phyloP scores from a whole-genome alignment of 2,113 vertebrate species.

The Calonectris borealis region DNA sequence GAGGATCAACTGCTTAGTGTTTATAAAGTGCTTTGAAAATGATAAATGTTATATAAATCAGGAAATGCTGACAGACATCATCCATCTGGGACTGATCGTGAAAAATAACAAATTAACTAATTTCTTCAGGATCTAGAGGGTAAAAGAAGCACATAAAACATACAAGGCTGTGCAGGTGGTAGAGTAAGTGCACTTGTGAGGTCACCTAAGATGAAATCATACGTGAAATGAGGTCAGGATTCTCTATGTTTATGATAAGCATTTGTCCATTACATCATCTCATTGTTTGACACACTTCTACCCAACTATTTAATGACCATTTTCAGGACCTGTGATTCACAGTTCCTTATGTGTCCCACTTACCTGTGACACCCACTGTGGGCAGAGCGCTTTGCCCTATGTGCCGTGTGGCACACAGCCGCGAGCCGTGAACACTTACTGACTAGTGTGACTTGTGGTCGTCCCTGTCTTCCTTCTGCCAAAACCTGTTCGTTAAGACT shows the following conservation, averaged over 20 bases:
- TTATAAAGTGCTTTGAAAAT: background rate
- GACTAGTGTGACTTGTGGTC: rapidly evolving
- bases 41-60: background rate
- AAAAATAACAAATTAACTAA: conserved; percentile 2
- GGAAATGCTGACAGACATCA: background rate
- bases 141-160: background rate
- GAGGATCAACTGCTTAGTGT: background rate
- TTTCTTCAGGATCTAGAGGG: conserved; percentile 8
- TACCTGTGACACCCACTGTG: background rate
- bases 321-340: background rate
- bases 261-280: background rate
- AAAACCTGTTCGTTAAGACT: background rate
- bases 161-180: background rate
- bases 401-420: background rate
- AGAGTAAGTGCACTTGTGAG: background rate
- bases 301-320: background rate
- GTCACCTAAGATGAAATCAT: conserved; percentile 9
- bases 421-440: background rate
- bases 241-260: background rate
- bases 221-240: conserved; percentile 9
- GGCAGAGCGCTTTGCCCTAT: background rate
- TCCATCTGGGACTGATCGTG: background rate
- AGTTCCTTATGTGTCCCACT: background rate
- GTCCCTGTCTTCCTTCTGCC: background rate
- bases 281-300: background rate